Conservation (phyloP, 2,797 vertebrate species). For the Myotis findleyi region DNA sequence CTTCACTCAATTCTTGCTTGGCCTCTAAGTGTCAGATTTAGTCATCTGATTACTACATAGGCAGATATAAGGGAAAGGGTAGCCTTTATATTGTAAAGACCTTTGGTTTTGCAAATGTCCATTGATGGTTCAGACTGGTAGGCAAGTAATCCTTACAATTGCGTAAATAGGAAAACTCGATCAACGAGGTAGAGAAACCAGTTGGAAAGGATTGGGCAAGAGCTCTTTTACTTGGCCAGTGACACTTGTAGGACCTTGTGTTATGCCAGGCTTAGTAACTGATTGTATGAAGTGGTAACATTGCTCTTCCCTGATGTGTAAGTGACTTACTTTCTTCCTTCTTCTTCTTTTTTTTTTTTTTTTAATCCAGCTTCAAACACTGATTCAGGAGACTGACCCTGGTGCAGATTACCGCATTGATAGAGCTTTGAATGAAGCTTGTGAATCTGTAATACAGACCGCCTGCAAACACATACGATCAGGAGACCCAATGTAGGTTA, state of each 20-base stretch:
- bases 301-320: slow-evolving; percentile 6
- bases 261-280: not conserved
- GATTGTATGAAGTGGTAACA: not conserved
- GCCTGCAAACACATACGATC: slow-evolving; percentile 98
- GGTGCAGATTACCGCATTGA: slow-evolving; percentile 98
- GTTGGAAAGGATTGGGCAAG: not conserved
- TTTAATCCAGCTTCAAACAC: slow-evolving; percentile 93
- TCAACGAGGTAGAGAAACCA: not conserved
- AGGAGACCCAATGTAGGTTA: slow-evolving; percentile 96
- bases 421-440: slow-evolving; percentile 96
- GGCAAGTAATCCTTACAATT: not conserved
- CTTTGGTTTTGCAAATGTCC: not conserved
- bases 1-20: not conserved
- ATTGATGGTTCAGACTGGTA: not conserved
- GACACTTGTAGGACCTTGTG: not conserved
- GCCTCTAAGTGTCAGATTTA: not conserved
- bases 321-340: slow-evolving; percentile 42
- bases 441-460: slow-evolving; percentile 97
- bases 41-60: not conserved
- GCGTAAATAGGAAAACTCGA: not conserved
- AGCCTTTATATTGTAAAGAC: not conserved
- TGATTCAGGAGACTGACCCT: slow-evolving; percentile 97
- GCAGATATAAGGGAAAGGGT: not conserved
- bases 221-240: not conserved
- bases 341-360: not conserved